Conservation (phyloP, 2,797 vertebrate genomes). For the Intellagama lesueurii region DNA sequence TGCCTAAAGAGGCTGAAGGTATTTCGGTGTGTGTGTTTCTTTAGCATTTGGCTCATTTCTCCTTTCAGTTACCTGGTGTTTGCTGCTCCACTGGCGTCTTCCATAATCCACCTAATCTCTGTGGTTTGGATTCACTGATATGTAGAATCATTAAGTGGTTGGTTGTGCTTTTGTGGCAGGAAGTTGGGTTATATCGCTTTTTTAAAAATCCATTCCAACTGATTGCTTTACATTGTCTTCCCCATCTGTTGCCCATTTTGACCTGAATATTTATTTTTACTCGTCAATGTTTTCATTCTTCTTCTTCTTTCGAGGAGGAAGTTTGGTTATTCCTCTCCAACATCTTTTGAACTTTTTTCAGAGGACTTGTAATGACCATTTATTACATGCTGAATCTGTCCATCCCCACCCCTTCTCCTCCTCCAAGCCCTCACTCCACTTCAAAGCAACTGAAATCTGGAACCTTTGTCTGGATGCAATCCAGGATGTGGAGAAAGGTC, state of each 20-base stretch:
- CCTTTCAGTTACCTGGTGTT: neutral
- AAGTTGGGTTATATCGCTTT: neutral
- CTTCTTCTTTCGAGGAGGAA: neutral
- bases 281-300: neutral
- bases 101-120: neutral
- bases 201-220: neutral
- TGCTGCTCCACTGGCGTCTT: neutral
- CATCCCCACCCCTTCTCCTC: neutral
- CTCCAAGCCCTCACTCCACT: neutral
- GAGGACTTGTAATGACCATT: neutral
- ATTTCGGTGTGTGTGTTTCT: neutral
- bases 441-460: no score
- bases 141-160: neutral
- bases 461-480: no score
- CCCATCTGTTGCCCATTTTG: neutral
- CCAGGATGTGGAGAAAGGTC: no score
- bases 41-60: neutral
- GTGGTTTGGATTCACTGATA: neutral
- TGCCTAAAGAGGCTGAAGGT: neutral
- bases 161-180: neutral
- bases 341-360: neutral
- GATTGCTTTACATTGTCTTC: neutral
- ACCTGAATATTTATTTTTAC: neutral
- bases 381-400: neutral
- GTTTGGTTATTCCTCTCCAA: slow-evolving; percentile 27